phyloP scores from a whole-genome alignment of 1,140 invertebrate genomes.

The Drosophila jambulina region DNA sequence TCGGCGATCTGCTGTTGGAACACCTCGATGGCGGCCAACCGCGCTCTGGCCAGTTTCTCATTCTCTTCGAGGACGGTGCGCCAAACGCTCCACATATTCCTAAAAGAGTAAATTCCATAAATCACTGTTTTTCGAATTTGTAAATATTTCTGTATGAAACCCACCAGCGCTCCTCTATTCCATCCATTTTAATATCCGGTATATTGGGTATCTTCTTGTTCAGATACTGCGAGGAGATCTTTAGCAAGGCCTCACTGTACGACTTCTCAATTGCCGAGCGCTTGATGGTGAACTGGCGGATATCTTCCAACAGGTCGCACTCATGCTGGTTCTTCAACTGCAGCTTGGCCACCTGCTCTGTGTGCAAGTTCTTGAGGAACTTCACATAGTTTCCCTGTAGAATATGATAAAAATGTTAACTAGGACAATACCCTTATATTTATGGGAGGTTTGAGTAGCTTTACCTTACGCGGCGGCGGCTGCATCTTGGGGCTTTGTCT shows the following conservation, averaged over 20 bases:
- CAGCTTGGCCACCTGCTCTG: slow-evolving; percentile 96
- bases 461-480: slow-evolving; percentile 84
- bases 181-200: slow-evolving; percentile 94
- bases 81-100: slow-evolving; percentile 99
- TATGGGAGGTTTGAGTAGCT: not conserved
- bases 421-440: not conserved
- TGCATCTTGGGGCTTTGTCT: slow-evolving; percentile 76
- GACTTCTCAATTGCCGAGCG: slow-evolving; percentile 96
- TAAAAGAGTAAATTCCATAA: slow-evolving; percentile 73
- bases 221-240: slow-evolving; percentile 95
- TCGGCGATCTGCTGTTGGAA: slow-evolving; percentile 97
- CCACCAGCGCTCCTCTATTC: slow-evolving; percentile 95
- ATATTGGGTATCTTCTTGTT: slow-evolving; percentile 97
- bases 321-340: slow-evolving; percentile 98
- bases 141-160: not conserved
- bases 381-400: slow-evolving; percentile 93
- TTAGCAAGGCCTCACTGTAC: slow-evolving; percentile 96
- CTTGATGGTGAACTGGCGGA: slow-evolving; percentile 96
- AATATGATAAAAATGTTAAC: not conserved
- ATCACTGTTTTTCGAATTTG: not conserved
- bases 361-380: slow-evolving; percentile 95
- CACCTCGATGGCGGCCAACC: slow-evolving; percentile 96
- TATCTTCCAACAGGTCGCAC: slow-evolving; percentile 96
- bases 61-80: slow-evolving; percentile 97
- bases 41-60: slow-evolving; percentile 95